Evolutionary conservation across 2,113 vertebrate species (phyloP).

Genomic region (Tetrax tetrax): DNA sequence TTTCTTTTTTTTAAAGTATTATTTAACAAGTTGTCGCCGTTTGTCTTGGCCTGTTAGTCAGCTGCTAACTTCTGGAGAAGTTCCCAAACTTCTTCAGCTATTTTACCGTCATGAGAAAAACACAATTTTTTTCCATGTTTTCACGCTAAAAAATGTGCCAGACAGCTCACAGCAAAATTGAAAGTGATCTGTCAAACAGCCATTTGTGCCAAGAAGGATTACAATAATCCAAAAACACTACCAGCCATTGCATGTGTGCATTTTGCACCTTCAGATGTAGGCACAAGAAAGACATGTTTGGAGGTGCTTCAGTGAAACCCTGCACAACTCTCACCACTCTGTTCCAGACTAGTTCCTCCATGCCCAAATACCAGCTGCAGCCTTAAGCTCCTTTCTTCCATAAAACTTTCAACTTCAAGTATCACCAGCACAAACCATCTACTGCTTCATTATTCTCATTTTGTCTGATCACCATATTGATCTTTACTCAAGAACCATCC

Average conservation of each 20-base stretch:
- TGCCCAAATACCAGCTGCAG: not conserved
- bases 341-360: not conserved
- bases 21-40: not conserved
- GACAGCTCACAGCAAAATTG: not conserved
- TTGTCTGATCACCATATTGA: not conserved
- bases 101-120: not conserved
- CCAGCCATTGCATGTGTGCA: accelerated
- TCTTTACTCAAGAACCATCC: not conserved
- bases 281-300: not conserved
- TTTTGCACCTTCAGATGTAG: not conserved
- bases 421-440: not conserved
- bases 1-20: not conserved
- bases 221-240: not conserved
- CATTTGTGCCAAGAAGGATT: not conserved
- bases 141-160: not conserved
- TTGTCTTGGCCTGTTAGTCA: not conserved
- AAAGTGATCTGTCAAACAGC: not conserved
- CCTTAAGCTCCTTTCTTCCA: not conserved
- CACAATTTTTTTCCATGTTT: not conserved
- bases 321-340: not conserved
- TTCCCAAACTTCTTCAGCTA: not conserved
- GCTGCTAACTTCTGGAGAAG: not conserved
- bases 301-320: not conserved
- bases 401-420: not conserved
- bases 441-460: not conserved